Evolutionary conservation across 2,113 vertebrate species (phyloP).

Genomic region (Rhagologus leucostigma): DNA sequence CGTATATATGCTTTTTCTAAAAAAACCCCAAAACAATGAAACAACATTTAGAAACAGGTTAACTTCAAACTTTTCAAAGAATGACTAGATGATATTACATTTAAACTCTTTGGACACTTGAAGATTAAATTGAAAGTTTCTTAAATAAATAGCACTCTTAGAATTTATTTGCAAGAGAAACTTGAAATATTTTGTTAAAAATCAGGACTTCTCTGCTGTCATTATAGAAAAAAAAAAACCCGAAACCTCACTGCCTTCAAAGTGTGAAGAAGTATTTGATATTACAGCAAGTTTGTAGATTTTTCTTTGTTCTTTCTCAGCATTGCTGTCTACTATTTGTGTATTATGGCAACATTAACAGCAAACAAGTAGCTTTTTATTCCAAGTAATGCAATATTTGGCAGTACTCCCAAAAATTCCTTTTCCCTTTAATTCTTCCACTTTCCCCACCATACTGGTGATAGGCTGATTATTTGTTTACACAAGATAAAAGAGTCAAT

Average conservation of each 20-base stretch:
- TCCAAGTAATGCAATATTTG: slow-evolving; percentile 54
- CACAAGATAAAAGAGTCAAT: slow-evolving; percentile 64
- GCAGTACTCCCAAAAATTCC: slow-evolving; percentile 43
- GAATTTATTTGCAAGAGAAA: background rate
- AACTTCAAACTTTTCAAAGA: background rate
- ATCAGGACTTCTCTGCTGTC: background rate
- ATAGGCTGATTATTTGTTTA: slow-evolving; percentile 66
- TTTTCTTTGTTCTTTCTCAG: slow-evolving; percentile 36
- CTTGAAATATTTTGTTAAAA: background rate
- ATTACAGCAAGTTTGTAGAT: background rate
- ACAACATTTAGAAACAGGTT: background rate
- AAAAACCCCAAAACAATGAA: background rate
- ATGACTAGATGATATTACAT: background rate
- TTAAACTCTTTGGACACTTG: background rate
- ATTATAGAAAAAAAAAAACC: background rate
- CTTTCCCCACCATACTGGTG: background rate
- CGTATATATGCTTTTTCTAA: background rate
- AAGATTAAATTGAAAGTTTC: background rate
- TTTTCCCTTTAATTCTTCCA: background rate
- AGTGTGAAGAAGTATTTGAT: background rate
- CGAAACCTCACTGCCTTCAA: background rate
- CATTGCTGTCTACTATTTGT: background rate
- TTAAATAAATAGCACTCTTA: background rate
- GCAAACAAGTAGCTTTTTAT: slow-evolving; percentile 37
- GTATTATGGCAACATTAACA: slow-evolving; percentile 41